Percentiles rank a stretch among this genome's conserved stretches.
These are phyloP conservation scores for Phyllotreta cruciferae DNA, from an alignment of 2,888 invertebrate species.

Conservation along the genomic window DNA sequence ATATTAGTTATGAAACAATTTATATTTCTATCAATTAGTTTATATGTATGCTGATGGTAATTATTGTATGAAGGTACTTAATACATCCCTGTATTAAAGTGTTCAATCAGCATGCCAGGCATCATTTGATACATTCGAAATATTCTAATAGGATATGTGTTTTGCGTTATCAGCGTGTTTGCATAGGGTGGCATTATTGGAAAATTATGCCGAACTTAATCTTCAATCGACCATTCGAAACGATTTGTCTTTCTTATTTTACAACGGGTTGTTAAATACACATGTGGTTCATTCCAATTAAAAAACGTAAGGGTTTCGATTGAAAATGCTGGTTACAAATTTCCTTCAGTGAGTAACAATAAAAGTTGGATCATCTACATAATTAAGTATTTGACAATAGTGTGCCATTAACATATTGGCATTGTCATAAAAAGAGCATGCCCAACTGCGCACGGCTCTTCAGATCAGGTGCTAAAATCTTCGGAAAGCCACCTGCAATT, in stretches of 20 bases:
- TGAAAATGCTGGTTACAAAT: no score
- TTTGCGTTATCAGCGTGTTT: slow-evolving; percentile 37
- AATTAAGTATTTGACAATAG: not conserved
- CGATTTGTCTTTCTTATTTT: slow-evolving; percentile 35
- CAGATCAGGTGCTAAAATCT: slow-evolving; percentile 29
- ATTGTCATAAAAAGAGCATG: slow-evolving; percentile 9
- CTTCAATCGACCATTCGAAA: slow-evolving; percentile 28
- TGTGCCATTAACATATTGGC: slow-evolving; percentile 4
- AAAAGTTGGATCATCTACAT: not conserved
- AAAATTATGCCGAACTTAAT: slow-evolving; percentile 41
- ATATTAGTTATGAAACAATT: no score
- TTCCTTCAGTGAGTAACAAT: no score
- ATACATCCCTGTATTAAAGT: slow-evolving; percentile 24
- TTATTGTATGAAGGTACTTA: not conserved
- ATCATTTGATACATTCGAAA: slow-evolving; percentile 30
- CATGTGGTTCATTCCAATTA: no score
- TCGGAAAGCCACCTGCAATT: slow-evolving; percentile 21
- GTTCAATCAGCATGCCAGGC: slow-evolving; percentile 16
- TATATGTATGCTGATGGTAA: not conserved
- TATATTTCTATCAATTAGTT: not conserved
- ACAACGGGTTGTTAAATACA: no score
- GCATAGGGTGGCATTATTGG: slow-evolving; percentile 39
- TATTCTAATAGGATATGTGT: slow-evolving; percentile 34
- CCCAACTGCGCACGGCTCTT: not conserved
- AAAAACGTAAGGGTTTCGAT: no score